phyloP scores from a whole-genome alignment of 2,888 invertebrate species.

The Agrotis ipsilon region DNA sequence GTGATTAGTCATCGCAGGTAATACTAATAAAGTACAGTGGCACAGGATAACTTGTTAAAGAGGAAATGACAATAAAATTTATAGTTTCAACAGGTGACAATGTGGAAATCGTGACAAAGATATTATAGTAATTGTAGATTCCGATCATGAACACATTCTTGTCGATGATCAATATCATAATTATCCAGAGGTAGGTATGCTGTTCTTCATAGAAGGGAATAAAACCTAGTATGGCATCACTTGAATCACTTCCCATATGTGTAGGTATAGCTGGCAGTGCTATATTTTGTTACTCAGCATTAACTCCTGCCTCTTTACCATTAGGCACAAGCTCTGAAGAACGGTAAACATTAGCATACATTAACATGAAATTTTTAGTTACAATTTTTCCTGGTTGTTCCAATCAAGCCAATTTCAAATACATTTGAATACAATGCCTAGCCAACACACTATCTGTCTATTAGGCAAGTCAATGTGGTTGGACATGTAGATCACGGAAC shows the following conservation, averaged over 20 bases:
- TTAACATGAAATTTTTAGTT: slow-evolving; percentile 3
- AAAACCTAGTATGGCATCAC: background rate
- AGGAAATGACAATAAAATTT: slow-evolving; percentile 36
- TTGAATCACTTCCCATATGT: background rate
- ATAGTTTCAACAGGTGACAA: slow-evolving; percentile 43
- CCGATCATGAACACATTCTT: slow-evolving; percentile 26
- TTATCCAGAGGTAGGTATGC: background rate
- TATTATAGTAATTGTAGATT: slow-evolving; percentile 23
- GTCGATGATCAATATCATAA: slow-evolving; percentile 10
- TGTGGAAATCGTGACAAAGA: slow-evolving; percentile 30
- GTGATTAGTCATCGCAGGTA: slow-evolving; percentile 55
- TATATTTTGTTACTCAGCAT: slow-evolving; percentile 1
- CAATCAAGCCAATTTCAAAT: slow-evolving; percentile 2
- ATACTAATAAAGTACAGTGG: slow-evolving; percentile 42
- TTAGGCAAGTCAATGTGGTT: slow-evolving; percentile 65
- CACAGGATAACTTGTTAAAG: slow-evolving; percentile 36
- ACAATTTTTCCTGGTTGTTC: background rate
- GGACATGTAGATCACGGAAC: slow-evolving; percentile 82
- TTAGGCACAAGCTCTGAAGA: background rate
- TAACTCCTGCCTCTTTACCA: slow-evolving; percentile 3
- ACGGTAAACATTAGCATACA: background rate
- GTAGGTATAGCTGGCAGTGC: too few species aligned
- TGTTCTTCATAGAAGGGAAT: background rate
- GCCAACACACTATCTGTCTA: slow-evolving; percentile 25
- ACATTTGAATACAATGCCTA: slow-evolving; percentile 37